Evolutionary conservation across 2,797 vertebrate species (phyloP), one percentile per base, ranked within the genome.

Genomic region (Aythya fuligula): DNA sequence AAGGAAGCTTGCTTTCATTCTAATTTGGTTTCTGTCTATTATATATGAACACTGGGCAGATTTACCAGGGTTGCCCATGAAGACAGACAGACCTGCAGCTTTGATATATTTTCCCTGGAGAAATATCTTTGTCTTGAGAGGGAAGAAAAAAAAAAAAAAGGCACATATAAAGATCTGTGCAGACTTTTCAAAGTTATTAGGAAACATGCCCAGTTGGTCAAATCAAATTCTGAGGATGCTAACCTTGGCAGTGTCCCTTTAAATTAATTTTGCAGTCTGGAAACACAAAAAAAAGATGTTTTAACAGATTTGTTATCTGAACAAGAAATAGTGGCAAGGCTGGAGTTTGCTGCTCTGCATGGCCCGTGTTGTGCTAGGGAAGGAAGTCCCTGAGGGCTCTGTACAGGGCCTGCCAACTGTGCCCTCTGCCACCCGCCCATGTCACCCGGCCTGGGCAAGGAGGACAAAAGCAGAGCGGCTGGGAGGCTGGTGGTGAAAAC

Each of bases 251-350:
- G 47, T 24, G 66, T 32, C 80, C 80, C 66, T 78, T 78, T 41
- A 56, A 91, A 91, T 87, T 71, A 71, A 74, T 66, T 91, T 94
- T 85, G n/a, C 43, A 86, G 54, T 41, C 61, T 57, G 65, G 38
- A 67, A 88, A 74, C 60, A 53, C n/a, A 15, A 47, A 65, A 74
- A 58, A 25, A 77, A 84, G 57, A 43, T 0, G 1, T 1, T 91
- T 74, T 76, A 9, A 79, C 74, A 78, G 38, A 13, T 62, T 87
- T 43, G 12, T 65, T 34, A 21, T 67, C 41, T 32, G 57, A 71
- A 66, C 24, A 2, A 72, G 47, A 6, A 90, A 17, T 56, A 19
- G 39, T 1, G 13, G 57, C 51, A 61, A 85, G 64, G 36, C 61
- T 21, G 54, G 24, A 56, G 25, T 28, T 75, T 34, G 54, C 64